Percentiles rank a stretch among this genome's conserved stretches.
Evolutionary conservation across 2,888 invertebrate species (phyloP).

Genomic region (Eretmocerus hayati): DNA sequence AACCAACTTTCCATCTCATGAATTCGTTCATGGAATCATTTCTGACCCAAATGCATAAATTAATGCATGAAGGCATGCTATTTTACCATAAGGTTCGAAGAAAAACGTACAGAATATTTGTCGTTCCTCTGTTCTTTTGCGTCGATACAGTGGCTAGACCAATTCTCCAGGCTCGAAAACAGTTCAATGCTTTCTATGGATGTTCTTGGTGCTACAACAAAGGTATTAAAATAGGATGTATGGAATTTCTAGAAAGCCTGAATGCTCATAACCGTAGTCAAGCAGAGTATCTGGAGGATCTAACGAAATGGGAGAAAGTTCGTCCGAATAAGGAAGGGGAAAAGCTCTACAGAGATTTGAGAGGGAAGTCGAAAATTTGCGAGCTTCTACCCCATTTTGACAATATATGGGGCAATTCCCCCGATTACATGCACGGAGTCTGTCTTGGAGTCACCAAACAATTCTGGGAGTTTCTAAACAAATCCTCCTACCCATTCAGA

Average conservation of each 20-base stretch:
- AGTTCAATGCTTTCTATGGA: background rate
- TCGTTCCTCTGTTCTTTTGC: background rate
- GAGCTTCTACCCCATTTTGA: background rate
- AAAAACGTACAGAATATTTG: background rate
- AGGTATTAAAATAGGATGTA: background rate
- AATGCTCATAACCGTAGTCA: background rate
- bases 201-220: background rate
- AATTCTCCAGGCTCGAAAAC: background rate
- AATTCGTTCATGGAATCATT: background rate
- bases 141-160: slow-evolving; percentile 1
- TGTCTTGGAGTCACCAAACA: too few relatives aligned
- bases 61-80: background rate
- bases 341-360: background rate
- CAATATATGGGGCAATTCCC: background rate
- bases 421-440: background rate
- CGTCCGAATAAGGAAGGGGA: background rate
- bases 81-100: background rate
- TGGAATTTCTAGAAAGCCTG: background rate
- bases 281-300: background rate
- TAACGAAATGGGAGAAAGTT: too few relatives aligned
- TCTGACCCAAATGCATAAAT: background rate
- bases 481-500: too few relatives aligned
- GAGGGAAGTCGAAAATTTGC: background rate
- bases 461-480: background rate
- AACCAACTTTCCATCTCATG: background rate